These are phyloP conservation scores for Pimephales promelas DNA, from an alignment of 2,113 vertebrate species.

Conservation along the genomic window DNA sequence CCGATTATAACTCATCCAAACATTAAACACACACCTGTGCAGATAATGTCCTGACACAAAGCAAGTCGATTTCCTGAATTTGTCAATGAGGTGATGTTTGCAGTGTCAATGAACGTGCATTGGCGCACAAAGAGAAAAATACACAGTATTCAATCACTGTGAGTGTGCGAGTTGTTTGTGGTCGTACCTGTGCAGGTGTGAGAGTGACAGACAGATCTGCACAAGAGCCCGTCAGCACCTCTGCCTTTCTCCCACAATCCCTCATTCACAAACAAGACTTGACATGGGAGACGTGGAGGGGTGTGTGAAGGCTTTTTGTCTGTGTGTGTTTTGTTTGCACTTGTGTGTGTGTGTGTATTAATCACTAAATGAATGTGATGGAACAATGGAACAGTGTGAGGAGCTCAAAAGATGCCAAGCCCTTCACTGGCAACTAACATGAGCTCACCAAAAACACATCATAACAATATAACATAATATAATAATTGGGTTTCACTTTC, in stretches of 20 bases:
- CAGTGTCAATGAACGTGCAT: conserved; percentile 8
- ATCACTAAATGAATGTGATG: not conserved
- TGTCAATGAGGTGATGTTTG: conserved; percentile 26
- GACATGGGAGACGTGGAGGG: conserved; percentile 44
- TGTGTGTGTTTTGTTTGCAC: conserved; percentile 4
- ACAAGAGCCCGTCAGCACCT: conserved; percentile 50
- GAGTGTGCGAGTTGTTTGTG: conserved; percentile 22
- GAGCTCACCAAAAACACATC: not conserved
- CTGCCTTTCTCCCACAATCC: conserved; percentile 20
- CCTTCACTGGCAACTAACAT: not conserved
- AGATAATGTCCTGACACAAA: conserved; percentile 32
- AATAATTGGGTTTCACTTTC: too few species aligned
- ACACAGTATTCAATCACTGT: conserved; percentile 3
- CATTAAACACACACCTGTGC: conserved; percentile 40
- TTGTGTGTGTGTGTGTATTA: conserved; percentile 17
- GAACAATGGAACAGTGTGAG: not conserved
- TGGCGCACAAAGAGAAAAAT: conserved; percentile 14
- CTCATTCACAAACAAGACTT: conserved; percentile 56
- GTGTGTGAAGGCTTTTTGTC: not conserved
- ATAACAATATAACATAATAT: not conserved
- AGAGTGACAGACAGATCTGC: conserved; percentile 53
- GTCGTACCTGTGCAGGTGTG: conserved; percentile 30
- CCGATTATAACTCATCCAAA: conserved; percentile 1
- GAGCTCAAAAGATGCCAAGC: not conserved
- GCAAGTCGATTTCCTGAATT: conserved; percentile 24